phyloP scores from a whole-genome alignment of 23 tunicate genomes.

The Corella eumyota region DNA sequence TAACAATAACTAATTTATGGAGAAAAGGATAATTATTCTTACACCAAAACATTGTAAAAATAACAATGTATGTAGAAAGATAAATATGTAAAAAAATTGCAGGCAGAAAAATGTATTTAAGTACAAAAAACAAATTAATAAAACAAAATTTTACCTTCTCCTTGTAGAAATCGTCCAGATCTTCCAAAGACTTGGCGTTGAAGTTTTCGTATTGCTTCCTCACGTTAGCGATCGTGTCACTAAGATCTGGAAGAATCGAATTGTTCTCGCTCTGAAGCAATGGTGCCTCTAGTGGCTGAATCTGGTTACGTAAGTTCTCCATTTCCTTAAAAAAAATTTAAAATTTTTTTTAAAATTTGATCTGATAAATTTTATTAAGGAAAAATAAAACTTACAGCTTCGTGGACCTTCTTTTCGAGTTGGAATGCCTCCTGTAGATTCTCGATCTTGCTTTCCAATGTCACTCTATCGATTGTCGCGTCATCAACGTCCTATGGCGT shows the following conservation, averaged over 20 bases:
- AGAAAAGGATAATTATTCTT: too few relatives aligned
- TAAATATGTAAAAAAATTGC: too few relatives aligned
- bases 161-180: constrained; percentile 56
- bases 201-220: constrained; percentile 67
- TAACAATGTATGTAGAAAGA: too few relatives aligned
- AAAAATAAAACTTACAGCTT: constrained; percentile 26
- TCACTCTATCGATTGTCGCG: constrained; percentile 59
- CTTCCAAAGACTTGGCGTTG: constrained; percentile 53
- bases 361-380: too few relatives aligned
- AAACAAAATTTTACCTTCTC: constrained; percentile 69
- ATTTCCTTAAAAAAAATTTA: constrained; percentile 29
- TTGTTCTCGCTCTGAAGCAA: constrained; percentile 30
- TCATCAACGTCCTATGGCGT: constrained; percentile 54
- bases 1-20: too few relatives aligned
- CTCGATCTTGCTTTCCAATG: constrained; percentile 39
- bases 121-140: too few relatives aligned
- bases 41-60: too few relatives aligned
- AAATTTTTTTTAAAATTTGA: background rate
- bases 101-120: too few relatives aligned
- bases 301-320: constrained; percentile 42
- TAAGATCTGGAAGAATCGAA: constrained; percentile 39
- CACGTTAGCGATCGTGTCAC: constrained; percentile 38
- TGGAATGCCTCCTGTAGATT: constrained; percentile 38
- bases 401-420: constrained; percentile 56
- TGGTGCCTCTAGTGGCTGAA: constrained; percentile 19